Percentiles rank a stretch among this genome's conserved stretches.
Evolutionary conservation across 1,140 invertebrate species (phyloP).

Genomic region (Drosophila repletoides): DNA sequence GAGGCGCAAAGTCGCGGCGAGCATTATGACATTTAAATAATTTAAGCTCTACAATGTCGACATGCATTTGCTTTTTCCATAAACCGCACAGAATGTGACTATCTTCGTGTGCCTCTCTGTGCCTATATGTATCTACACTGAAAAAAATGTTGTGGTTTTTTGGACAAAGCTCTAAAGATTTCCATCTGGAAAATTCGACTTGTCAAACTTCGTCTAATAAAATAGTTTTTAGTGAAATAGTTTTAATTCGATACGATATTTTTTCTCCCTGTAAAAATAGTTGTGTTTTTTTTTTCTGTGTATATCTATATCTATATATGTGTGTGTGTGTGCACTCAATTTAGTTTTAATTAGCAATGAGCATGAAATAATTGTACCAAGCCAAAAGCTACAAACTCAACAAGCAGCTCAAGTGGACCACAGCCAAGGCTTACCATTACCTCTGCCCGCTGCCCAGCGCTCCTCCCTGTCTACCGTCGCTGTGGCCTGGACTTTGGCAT

Average conservation of each 20-base stretch:
- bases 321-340: conserved; percentile 58
- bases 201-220: no score
- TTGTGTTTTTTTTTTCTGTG: not conserved
- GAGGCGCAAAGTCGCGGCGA: conserved; percentile 11
- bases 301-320: not conserved
- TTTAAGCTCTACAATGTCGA: conserved; percentile 50
- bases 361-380: conserved; percentile 74
- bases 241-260: no score
- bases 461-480: not conserved
- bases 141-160: no score
- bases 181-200: no score
- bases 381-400: conserved; percentile 65
- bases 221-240: no score
- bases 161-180: no score
- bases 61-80: conserved; percentile 56
- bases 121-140: no score
- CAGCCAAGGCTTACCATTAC: conserved; percentile 1
- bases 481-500: conserved; percentile 54
- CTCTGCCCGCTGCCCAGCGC: not conserved
- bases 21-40: conserved; percentile 61
- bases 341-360: conserved; percentile 79
- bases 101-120: conserved; percentile 6
- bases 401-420: conserved; percentile 66
- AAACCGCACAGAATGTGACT: conserved; percentile 30
- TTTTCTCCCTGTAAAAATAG: no score